Evolutionary conservation across 2,113 vertebrate species (phyloP), one percentile per base, ranked within the genome.

Genomic region (Percina caprodes): DNA sequence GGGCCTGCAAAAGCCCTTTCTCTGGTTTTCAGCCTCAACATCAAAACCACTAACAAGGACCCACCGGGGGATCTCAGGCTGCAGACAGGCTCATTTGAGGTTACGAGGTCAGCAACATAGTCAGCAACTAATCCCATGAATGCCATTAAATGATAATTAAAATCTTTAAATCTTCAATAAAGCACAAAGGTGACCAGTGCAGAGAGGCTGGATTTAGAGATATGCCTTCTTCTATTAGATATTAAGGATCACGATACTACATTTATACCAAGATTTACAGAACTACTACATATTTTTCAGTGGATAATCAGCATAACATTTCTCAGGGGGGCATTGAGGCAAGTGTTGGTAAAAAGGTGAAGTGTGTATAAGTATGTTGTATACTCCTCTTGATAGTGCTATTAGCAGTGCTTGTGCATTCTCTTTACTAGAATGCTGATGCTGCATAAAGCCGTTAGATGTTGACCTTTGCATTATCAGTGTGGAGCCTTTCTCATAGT

Each of bases 391-490:
- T 71, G 78, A 75, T 56, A 73, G 26, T 68, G n/a, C 6, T 35
- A 77, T 73, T 82, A 84, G 66, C 61, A 14, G 65, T 24, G 42
- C 39, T 33, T 11, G 39, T 67, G 11, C 12, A 1, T 68, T 61
- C 42, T 71, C 5, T 42, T 33, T 16, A 18, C 15, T 5, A 8
- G 5, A 60, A 68, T 60, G 62, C 62, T 48, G 70, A 69, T 63
- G 42, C 70, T 46, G 79, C 61, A 61, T 65, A 58, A 74, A 85
- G 59, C 46, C 2, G 16, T 67, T 35, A 66, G 51, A 62, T 24
- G n/a, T 42, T 87, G 80, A 83, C 89, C 82, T 86, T 85, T 80
- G 65, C 30, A 52, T 82, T 63, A 74, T 83, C 73, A 73, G 26
- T 24, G 18, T 12, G 10, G 19, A 83, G 26, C 60, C 5, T 60